phyloP scores from a whole-genome alignment of 2,113 vertebrate genomes.

The Ranitomeya variabilis region DNA sequence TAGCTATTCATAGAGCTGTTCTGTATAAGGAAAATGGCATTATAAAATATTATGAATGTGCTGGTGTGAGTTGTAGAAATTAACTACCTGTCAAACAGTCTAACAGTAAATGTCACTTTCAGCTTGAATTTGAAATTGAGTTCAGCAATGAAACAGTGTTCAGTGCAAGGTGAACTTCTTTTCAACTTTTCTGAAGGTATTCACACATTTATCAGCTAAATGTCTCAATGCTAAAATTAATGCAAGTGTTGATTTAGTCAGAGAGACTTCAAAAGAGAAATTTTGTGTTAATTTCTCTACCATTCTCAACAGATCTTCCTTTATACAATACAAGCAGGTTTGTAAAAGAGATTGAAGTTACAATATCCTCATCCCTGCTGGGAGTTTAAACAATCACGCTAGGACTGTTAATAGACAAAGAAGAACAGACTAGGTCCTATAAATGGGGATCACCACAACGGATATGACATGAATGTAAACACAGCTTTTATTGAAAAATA shows the following conservation, averaged over 20 bases:
- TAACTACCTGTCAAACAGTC: conserved; percentile 12
- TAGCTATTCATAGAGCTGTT: neutral
- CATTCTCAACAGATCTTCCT: neutral
- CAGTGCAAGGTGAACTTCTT: conserved; percentile 33
- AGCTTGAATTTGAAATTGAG: neutral
- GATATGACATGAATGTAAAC: no score
- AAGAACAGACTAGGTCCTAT: no score
- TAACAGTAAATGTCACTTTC: conserved; percentile 6
- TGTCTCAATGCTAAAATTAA: conserved; percentile 36
- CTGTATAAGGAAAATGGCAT: neutral
- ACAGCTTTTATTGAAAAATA: no score
- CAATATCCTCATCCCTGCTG: neutral
- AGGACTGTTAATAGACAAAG: no score
- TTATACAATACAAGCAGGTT: neutral
- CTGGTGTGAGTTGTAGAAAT: neutral
- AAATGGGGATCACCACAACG: no score
- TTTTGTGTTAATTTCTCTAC: neutral
- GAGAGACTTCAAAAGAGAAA: neutral
- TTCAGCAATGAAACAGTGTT: conserved; percentile 18
- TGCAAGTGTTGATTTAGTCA: conserved; percentile 45
- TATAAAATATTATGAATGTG: conserved; percentile 31
- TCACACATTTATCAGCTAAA: conserved; percentile 45
- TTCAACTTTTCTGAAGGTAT: conserved; percentile 43
- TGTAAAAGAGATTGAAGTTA: neutral
- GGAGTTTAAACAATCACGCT: neutral